phyloP scores from a whole-genome alignment of 23 tunicate genomes.

The Pegea sp. region DNA sequence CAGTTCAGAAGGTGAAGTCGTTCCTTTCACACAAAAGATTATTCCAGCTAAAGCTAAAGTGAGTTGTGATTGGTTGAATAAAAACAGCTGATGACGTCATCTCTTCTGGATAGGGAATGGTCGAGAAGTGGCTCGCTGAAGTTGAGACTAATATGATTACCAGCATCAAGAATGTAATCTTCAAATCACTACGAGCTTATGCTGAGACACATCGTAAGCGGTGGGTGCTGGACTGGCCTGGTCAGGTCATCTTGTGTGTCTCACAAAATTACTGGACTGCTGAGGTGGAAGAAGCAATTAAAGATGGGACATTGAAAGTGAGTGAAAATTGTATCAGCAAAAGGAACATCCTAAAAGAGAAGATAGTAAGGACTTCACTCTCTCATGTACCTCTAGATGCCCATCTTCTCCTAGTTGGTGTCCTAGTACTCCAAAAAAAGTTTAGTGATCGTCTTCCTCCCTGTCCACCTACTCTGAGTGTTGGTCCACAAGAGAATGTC shows the following conservation, averaged over 20 bases:
- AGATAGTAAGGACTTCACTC: no score
- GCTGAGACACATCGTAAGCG: constrained; percentile 39
- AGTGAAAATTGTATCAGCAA: no score
- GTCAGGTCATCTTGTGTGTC: constrained; percentile 65
- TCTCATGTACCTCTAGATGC: no score
- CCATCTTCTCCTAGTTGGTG: no score
- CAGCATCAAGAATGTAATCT: constrained; percentile 54
- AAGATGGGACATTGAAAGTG: constrained; percentile 45
- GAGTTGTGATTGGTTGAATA: no score
- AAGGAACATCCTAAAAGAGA: no score
- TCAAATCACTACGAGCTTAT: constrained; percentile 41
- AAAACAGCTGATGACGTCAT: neutral
- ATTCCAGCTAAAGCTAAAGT: constrained; percentile 91
- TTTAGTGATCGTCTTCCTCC: no score
- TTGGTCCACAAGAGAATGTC: no score
- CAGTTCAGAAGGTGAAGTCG: constrained; percentile 64
- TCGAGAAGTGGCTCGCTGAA: constrained; percentile 87
- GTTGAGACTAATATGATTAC: constrained; percentile 74
- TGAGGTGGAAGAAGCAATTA: constrained; percentile 83
- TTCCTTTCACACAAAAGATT: constrained; percentile 40
- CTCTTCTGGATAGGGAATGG: constrained; percentile 56
- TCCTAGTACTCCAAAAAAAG: no score
- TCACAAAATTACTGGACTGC: constrained; percentile 89
- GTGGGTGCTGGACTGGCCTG: constrained; percentile 94
- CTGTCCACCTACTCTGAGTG: no score